Conservation (phyloP, 2,113 vertebrate species). For the Centropus bengalensis region DNA sequence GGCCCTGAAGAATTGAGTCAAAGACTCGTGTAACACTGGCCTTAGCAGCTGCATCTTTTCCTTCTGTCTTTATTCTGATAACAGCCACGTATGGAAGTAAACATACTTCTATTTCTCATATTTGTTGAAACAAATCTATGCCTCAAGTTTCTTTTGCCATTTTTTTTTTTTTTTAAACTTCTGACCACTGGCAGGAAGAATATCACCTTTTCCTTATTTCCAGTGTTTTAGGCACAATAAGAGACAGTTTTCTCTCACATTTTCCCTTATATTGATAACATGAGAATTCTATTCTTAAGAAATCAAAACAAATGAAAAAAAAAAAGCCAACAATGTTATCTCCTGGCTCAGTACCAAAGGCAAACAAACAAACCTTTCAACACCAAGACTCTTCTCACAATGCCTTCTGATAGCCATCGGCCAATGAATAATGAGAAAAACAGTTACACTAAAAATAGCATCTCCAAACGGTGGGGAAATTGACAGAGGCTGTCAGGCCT, state of each 20-base stretch:
- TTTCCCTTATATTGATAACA: conserved; percentile 32
- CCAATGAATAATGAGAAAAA: conserved; percentile 69
- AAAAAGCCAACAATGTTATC: conserved; percentile 57
- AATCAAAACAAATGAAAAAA: conserved; percentile 26
- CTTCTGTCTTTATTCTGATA: not conserved
- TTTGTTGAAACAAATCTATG: not conserved
- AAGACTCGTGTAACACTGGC: not conserved
- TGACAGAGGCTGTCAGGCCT: conserved; percentile 35
- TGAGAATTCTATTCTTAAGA: conserved; percentile 19
- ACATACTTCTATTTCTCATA: not conserved
- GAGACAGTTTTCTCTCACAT: conserved; percentile 34
- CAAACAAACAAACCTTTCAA: conserved; percentile 69
- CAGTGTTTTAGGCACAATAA: not conserved
- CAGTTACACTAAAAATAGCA: conserved; percentile 65
- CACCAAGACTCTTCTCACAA: conserved; percentile 59
- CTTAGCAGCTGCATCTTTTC: not conserved
- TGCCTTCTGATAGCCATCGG: conserved; percentile 66
- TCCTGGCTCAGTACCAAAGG: conserved; percentile 62
- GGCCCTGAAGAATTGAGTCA: not conserved
- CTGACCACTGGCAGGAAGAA: not conserved
- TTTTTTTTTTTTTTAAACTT: not conserved
- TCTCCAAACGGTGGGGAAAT: conserved; percentile 23
- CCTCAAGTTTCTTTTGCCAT: not conserved
- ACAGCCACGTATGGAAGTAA: not conserved
- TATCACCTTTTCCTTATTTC: conserved; percentile 14